Evolutionary conservation across 2,113 vertebrate genomes (phyloP).

Genomic region (Takifugu flavidus): DNA sequence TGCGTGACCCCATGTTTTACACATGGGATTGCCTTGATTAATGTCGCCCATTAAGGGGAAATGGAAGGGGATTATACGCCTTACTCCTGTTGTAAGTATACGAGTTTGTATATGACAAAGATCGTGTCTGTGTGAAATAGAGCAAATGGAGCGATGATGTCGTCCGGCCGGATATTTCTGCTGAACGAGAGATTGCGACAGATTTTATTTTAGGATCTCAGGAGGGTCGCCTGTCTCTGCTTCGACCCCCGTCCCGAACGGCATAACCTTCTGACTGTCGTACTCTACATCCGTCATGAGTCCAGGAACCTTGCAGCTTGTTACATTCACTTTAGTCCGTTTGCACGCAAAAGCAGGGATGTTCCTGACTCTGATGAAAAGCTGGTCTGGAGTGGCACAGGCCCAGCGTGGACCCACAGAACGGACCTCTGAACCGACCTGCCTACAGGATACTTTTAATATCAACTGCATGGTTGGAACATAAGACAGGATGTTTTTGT

Average conservation of each 20-base stretch:
- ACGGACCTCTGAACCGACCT: conserved; percentile 39
- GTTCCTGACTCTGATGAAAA: not conserved
- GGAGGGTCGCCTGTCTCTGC: no score
- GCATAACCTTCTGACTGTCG: no score
- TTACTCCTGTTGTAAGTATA: conserved; percentile 7
- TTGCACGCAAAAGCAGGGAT: no score
- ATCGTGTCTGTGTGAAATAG: conserved; percentile 28
- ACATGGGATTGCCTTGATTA: conserved; percentile 24
- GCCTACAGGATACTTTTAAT: conserved; percentile 41
- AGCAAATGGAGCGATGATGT: conserved; percentile 13
- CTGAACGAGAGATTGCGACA: no score
- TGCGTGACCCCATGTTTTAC: conserved; percentile 13
- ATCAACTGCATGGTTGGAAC: conserved; percentile 32
- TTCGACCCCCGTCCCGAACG: no score
- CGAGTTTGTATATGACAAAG: conserved; percentile 14
- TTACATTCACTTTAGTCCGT: no score
- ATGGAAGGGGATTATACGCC: conserved; percentile 10
- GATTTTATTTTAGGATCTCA: no score
- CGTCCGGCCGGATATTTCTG: not conserved
- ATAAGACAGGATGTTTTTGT: conserved; percentile 59
- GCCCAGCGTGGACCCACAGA: conserved; percentile 43
- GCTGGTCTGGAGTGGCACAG: conserved; percentile 33
- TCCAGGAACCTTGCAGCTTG: no score
- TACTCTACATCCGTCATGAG: no score
- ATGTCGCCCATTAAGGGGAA: conserved; percentile 16